phyloP scores from a whole-genome alignment of 1,140 invertebrate genomes.

The Dufourea novaeangliae region DNA sequence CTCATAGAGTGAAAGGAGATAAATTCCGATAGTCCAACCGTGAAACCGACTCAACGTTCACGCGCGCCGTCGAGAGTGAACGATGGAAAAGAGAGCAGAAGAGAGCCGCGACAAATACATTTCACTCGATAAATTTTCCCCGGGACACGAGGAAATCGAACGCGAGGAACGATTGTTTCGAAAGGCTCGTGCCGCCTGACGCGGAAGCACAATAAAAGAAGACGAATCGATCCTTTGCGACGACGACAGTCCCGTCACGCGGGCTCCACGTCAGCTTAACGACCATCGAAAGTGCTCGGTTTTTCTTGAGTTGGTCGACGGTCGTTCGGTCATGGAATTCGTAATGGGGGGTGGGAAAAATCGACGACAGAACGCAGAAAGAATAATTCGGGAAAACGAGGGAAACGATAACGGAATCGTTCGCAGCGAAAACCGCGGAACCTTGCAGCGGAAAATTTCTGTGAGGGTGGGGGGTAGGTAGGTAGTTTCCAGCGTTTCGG shows the following conservation, averaged over 20 bases:
- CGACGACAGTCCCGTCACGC: neutral
- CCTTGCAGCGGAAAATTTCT: no score
- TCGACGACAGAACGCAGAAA: neutral
- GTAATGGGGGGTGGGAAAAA: neutral
- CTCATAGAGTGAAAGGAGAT: no score
- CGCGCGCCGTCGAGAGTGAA: neutral
- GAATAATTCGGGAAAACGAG: neutral
- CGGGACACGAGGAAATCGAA: neutral
- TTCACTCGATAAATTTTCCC: conserved; percentile 7
- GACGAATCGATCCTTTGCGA: neutral
- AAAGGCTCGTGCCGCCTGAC: neutral
- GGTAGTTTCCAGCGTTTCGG: conserved; percentile 31
- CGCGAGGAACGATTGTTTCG: conserved; percentile 18
- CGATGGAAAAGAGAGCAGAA: neutral
- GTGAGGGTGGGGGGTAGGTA: no score
- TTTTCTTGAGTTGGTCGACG: neutral
- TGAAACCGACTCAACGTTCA: no score
- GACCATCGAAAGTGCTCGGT: conserved; percentile 24
- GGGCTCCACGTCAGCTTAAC: neutral
- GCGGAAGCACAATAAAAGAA: conserved; percentile 3
- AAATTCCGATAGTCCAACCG: no score
- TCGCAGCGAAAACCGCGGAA: neutral
- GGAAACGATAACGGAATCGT: conserved; percentile 8
- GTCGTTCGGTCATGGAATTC: neutral
- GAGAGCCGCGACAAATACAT: neutral